phyloP scores from a whole-genome alignment of 2,797 vertebrate genomes.

The Sebastes ruberrimus region DNA sequence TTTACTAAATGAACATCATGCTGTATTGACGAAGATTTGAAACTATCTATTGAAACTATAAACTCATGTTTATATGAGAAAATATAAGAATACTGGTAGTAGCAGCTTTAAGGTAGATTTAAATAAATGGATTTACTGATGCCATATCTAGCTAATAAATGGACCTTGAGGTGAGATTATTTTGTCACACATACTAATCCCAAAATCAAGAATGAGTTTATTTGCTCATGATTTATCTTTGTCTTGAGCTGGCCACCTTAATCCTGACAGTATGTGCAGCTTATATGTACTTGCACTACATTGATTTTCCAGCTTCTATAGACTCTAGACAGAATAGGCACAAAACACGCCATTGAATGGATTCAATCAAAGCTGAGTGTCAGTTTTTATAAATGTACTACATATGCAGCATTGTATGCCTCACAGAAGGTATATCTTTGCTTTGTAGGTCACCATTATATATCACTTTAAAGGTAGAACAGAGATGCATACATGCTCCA shows the following conservation, averaged over 20 bases:
- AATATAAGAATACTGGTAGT: too few species aligned
- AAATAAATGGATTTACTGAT: not conserved
- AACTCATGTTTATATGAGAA: too few species aligned
- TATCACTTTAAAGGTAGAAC: not conserved
- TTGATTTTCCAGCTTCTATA: not conserved
- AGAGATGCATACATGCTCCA: not conserved
- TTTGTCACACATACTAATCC: not conserved
- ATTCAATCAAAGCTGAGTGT: not conserved
- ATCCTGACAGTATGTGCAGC: not conserved
- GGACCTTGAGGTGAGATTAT: too few species aligned
- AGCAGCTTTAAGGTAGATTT: not conserved
- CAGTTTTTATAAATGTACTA: not conserved
- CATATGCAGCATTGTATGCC: not conserved
- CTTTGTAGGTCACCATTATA: not conserved
- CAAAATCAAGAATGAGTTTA: not conserved
- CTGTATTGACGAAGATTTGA: too few species aligned
- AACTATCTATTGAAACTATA: accelerated
- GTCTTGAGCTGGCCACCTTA: not conserved
- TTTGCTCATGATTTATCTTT: not conserved
- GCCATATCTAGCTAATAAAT: too few species aligned
- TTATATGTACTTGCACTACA: not conserved
- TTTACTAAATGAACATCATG: too few species aligned
- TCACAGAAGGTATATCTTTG: not conserved
- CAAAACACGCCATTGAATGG: not conserved
- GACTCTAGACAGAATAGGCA: not conserved